Evolutionary conservation across 2,797 vertebrate genomes (phyloP).

Genomic region (Xyrichtys novacula): DNA sequence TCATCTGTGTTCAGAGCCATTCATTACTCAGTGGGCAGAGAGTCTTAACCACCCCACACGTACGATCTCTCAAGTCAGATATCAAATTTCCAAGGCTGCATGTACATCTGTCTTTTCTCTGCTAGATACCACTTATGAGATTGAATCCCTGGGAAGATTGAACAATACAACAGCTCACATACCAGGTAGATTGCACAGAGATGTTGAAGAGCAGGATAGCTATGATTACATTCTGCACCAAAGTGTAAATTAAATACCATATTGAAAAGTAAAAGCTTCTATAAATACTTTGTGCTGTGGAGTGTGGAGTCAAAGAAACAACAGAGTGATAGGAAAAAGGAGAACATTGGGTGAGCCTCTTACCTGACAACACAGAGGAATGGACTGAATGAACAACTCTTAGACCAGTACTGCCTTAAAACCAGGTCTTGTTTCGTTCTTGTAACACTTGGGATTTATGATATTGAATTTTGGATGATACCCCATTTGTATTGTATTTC

Average conservation of each 20-base stretch:
- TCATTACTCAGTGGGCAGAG: constrained; percentile 5
- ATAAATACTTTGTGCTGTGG: constrained; percentile 2
- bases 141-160: constrained; percentile 5
- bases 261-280: neutral
- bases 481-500: no score
- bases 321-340: neutral
- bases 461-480: no score
- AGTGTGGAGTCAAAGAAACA: neutral
- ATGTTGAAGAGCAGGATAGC: neutral
- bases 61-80: constrained; percentile 4
- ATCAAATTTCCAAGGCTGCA: constrained; percentile 4
- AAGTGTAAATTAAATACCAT: neutral
- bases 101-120: constrained; percentile 8
- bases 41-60: constrained; percentile 10
- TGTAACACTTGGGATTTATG: no score
- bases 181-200: neutral
- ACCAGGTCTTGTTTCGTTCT: no score
- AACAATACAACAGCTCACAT: neutral
- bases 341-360: neutral
- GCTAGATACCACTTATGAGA: neutral
- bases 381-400: neutral
- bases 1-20: constrained; percentile 12
- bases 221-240: constrained; percentile 9
- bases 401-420: no score
- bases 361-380: neutral